Evolutionary conservation across 2,888 invertebrate genomes (phyloP).

Genomic region (Chloromyia formosa): DNA sequence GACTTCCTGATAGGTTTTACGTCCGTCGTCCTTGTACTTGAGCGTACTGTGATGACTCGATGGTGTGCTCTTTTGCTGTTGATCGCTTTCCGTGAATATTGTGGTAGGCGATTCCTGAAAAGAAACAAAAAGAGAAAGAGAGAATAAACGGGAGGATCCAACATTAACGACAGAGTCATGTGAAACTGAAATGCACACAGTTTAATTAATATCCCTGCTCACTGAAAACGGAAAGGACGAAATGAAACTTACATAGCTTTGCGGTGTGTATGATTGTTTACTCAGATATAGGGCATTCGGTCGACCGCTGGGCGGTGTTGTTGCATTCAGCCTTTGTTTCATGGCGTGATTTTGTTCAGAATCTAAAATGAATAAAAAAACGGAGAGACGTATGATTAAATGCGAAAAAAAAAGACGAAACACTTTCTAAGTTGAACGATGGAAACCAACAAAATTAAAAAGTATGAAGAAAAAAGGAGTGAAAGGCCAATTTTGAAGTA

Average conservation of each 20-base stretch:
- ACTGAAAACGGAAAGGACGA: background rate
- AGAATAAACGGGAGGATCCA: background rate
- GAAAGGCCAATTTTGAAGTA: too few relatives aligned
- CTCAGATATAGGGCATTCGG: slow-evolving; percentile 60
- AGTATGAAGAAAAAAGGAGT: too few relatives aligned
- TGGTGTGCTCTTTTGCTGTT: slow-evolving; percentile 56
- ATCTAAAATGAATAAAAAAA: slow-evolving; percentile 43
- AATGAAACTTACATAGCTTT: slow-evolving; percentile 60
- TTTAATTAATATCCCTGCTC: background rate
- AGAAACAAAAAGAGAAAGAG: slow-evolving; percentile 35
- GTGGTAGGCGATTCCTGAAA: slow-evolving; percentile 49
- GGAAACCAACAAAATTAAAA: too few relatives aligned
- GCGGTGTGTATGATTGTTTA: slow-evolving; percentile 54
- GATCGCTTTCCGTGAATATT: slow-evolving; percentile 49
- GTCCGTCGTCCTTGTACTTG: slow-evolving; percentile 58
- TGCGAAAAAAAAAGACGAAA: too few relatives aligned
- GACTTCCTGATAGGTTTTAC: slow-evolving; percentile 59
- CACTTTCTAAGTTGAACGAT: too few relatives aligned
- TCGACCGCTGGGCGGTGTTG: slow-evolving; percentile 61
- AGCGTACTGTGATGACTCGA: slow-evolving; percentile 62
- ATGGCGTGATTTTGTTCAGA: slow-evolving; percentile 47
- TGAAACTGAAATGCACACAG: too few relatives aligned
- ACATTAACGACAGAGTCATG: background rate
- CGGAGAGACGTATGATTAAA: too few relatives aligned
- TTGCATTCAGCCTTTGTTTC: slow-evolving; percentile 49